Conservation (phyloP, 2,797 vertebrate genomes). For the Protosalanx chinensis region DNA sequence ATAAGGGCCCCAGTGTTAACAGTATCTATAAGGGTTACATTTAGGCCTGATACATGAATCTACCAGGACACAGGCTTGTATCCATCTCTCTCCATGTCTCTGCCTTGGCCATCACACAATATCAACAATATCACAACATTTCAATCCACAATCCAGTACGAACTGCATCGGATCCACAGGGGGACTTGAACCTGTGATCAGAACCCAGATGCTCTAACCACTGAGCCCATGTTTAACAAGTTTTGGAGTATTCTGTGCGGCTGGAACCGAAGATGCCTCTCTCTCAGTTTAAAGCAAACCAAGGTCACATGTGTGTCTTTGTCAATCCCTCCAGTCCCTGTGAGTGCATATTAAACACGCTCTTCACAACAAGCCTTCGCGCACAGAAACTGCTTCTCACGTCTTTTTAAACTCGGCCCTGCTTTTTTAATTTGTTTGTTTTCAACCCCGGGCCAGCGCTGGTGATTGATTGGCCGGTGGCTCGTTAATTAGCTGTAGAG, state of each 20-base stretch:
- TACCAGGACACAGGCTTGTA: not conserved
- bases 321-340: not conserved
- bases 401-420: not conserved
- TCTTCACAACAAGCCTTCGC: not conserved
- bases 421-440: not conserved
- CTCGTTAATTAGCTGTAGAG: slow-evolving; percentile 35
- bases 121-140: too few relatives aligned
- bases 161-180: too few relatives aligned
- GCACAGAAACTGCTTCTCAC: not conserved
- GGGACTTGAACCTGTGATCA: too few relatives aligned
- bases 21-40: too few relatives aligned
- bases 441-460: not conserved
- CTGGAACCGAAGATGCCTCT: too few relatives aligned
- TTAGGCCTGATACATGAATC: too few relatives aligned
- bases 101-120: not conserved
- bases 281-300: not conserved
- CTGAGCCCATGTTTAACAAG: too few relatives aligned
- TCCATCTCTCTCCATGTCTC: not conserved
- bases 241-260: too few relatives aligned
- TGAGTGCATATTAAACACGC: too few relatives aligned
- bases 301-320: not conserved
- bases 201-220: too few relatives aligned
- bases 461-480: slow-evolving; percentile 38
- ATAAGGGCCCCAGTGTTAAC: too few relatives aligned
- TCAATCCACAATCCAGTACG: too few relatives aligned